Percentiles rank a stretch among this genome's conserved stretches.
Conservation (phyloP, 2,797 vertebrate species). For the Eulemur mongoz region DNA sequence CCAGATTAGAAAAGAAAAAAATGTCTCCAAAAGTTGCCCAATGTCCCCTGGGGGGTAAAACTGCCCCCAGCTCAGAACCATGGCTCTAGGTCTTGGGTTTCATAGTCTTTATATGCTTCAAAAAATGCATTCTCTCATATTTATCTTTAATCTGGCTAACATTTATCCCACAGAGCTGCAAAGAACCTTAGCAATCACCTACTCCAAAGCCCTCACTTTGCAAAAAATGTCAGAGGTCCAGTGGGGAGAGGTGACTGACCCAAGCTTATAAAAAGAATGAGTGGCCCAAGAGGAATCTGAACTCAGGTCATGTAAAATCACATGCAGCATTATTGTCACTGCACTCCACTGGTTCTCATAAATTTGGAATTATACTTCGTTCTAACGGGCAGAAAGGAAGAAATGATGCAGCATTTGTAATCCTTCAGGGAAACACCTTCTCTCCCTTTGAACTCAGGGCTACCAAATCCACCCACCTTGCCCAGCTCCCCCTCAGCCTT, state of each 20-base stretch:
- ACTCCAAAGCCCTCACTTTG: background rate
- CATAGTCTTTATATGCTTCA: background rate
- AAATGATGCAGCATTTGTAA: background rate
- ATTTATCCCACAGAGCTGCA: background rate
- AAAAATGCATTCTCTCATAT: background rate
- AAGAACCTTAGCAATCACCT: background rate
- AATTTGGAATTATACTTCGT: background rate
- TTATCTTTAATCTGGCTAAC: conserved; percentile 38
- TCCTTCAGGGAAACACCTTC: background rate
- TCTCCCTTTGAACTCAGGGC: background rate
- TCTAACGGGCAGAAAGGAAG: background rate
- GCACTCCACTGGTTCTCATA: background rate
- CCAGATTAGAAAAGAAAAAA: background rate
- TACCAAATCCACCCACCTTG: background rate
- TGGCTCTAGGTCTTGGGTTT: background rate
- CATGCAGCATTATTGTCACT: background rate
- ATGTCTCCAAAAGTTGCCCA: background rate
- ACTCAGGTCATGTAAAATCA: background rate
- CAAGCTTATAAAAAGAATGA: background rate
- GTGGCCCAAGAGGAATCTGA: background rate
- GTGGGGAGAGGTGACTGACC: background rate
- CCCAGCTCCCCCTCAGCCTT: background rate
- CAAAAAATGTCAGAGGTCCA: background rate
- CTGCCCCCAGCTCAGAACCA: background rate
- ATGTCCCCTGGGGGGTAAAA: background rate